Base-by-base conservation (phyloP, 2,888 invertebrate species). In the Drosophila neonasuta region DNA sequence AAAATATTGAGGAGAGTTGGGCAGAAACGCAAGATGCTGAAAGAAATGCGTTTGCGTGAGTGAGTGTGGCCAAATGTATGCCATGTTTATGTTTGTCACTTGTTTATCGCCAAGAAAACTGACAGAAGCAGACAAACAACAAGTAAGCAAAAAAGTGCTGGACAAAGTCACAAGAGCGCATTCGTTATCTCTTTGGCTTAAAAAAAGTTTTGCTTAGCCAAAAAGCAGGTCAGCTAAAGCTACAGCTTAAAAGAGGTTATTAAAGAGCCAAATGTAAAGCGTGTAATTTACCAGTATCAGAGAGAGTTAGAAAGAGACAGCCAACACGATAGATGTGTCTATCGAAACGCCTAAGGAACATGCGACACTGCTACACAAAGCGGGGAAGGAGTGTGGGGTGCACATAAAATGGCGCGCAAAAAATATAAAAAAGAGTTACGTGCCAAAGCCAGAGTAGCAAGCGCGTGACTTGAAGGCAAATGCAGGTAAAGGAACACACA, bases 401-500 rank as follows among this genome's bases (percentile, higher is more conserved):
- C 64, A 60, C 50, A 57, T 69, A 73, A 73, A 73, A 73, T 42
- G 74, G 39, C 74, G 74, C 51, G 58, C 67, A 42, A 64, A 68
- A 41, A 46, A 32, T 30, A 56, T 55, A 52, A 56, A 76, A 77
- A 77, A 78, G 79, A 80, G 78, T 77, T 80, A 70, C 78, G 67
- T 72, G 70, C 64, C 59, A 65, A 78, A 74, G 77, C 48, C 44
- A 42, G 55, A 60, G 67, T 46, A 54, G 56, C 50, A 48, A 32
- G 71, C 71, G 77, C 80, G 78, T 79, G 79, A 79, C 79, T 78
- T 67, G 77, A 71, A 71, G 65, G 56, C 75, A 73, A 74, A 79
- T 67, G 62, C 59, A 65, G 57, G 66, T 63, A 34, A 46, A 58
- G 44, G 57, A 51, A 54, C 8, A 59, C 32, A 36, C 20, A 46